Conservation (phyloP, 1,140 invertebrate species). For the Pentalonia nigronervosa region DNA sequence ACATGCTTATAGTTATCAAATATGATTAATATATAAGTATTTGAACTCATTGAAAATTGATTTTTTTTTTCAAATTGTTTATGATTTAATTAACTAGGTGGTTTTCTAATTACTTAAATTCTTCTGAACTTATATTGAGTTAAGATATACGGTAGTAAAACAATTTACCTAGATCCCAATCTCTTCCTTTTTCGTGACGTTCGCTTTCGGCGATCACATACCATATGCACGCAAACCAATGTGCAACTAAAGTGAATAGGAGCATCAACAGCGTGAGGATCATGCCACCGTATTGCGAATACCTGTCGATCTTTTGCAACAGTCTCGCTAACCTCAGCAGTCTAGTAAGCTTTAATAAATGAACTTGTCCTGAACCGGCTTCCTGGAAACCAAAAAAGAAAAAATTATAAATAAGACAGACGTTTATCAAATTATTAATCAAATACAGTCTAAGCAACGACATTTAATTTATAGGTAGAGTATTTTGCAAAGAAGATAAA, state of each 20-base stretch:
- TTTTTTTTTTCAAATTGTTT: background rate
- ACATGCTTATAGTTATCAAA: background rate
- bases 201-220: conserved; percentile 95
- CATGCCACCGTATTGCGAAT: conserved; percentile 96
- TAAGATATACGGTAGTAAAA: background rate
- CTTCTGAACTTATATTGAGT: background rate
- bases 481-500: background rate
- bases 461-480: background rate
- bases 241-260: conserved; percentile 93
- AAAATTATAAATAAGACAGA: background rate
- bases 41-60: background rate
- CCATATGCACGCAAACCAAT: conserved; percentile 99
- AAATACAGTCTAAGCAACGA: background rate
- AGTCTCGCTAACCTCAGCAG: conserved; percentile 89
- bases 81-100: background rate
- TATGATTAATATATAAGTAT: background rate
- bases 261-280: conserved; percentile 95
- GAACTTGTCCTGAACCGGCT: conserved; percentile 80
- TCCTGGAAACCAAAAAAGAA: conserved; percentile 66
- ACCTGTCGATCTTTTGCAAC: conserved; percentile 97
- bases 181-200: conserved; percentile 72
- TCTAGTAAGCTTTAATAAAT: conserved; percentile 94
- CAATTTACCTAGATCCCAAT: conserved; percentile 80
- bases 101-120: background rate
- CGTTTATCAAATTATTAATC: background rate